Conservation (phyloP, 2,113 vertebrate species). For the Brachionichthys hirsutus region DNA sequence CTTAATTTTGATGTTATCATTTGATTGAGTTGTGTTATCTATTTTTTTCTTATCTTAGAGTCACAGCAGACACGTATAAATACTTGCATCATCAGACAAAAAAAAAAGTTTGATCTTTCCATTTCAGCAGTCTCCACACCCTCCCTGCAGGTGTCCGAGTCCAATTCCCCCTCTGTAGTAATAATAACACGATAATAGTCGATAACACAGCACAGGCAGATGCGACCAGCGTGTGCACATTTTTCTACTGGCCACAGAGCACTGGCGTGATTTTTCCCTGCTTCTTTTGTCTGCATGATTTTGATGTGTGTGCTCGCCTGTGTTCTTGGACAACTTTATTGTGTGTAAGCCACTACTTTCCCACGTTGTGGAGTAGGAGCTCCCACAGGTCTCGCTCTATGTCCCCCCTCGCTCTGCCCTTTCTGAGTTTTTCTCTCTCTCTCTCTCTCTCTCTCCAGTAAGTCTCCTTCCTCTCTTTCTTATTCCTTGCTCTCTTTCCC, state of each 20-base stretch:
- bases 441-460: slow-evolving; percentile 12
- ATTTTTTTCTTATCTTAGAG: slow-evolving; percentile 4
- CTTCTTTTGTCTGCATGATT: slow-evolving; percentile 37
- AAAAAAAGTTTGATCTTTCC: slow-evolving; percentile 9
- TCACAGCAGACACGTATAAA: slow-evolving; percentile 19
- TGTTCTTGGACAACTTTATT: slow-evolving; percentile 60
- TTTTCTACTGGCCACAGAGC: slow-evolving; percentile 30
- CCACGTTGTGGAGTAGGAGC: slow-evolving; percentile 72
- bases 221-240: slow-evolving; percentile 54
- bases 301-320: slow-evolving; percentile 40
- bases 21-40: slow-evolving; percentile 55
- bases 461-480: slow-evolving; percentile 19
- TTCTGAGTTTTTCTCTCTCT: slow-evolving; percentile 15
- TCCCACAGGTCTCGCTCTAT: slow-evolving; percentile 63
- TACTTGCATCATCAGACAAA: slow-evolving; percentile 27
- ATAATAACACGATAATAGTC: slow-evolving; percentile 57
- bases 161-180: slow-evolving; percentile 64
- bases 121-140: slow-evolving; percentile 44
- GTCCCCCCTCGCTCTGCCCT: slow-evolving; percentile 28
- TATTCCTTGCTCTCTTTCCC: slow-evolving; percentile 31
- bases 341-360: slow-evolving; percentile 77
- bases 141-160: slow-evolving; percentile 68
- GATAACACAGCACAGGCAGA: slow-evolving; percentile 59
- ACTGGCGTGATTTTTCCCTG: slow-evolving; percentile 36
- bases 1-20: slow-evolving; percentile 56